A percentile compares a stretch with the other conserved stretches of the same genome.
phyloP scores from a whole-genome alignment of 2,888 invertebrate species.

The Diarsia brunnea region DNA sequence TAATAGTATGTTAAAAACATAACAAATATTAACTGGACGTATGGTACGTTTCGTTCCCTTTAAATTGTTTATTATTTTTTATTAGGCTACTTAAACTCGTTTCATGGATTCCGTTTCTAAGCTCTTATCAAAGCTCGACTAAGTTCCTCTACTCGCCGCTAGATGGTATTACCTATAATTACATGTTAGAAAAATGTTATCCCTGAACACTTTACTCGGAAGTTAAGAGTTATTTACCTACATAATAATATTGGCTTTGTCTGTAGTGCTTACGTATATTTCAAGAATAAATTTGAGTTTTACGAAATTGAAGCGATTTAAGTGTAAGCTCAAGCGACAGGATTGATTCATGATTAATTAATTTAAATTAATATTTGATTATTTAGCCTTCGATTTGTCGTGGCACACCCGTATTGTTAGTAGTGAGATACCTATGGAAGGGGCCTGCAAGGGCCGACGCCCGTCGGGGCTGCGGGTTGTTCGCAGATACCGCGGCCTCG shows the following conservation, averaged over 20 bases:
- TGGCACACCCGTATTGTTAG: not conserved
- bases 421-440: not conserved
- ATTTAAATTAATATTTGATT: too few relatives aligned
- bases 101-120: slow-evolving; percentile 12
- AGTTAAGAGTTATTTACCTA: not conserved
- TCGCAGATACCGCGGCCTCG: too few relatives aligned
- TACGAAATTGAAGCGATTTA: not conserved
- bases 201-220: not conserved
- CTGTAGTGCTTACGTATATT: not conserved
- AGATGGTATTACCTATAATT: slow-evolving; percentile 78
- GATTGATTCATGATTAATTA: not conserved
- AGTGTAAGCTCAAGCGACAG: not conserved
- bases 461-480: too few relatives aligned
- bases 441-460: too few relatives aligned
- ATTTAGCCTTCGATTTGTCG: too few relatives aligned
- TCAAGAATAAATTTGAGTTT: not conserved
- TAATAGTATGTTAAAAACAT: slow-evolving; percentile 7
- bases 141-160: slow-evolving; percentile 78
- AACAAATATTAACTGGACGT: not conserved
- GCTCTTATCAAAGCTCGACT: slow-evolving; percentile 25
- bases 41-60: not conserved
- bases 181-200: slow-evolving; percentile 32
- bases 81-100: not conserved
- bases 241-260: not conserved
- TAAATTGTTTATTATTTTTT: not conserved